Percentiles rank a stretch among this genome's conserved stretches.
These are phyloP conservation scores for Psix sp. DNA, from an alignment of 1,140 invertebrate genomes.

Conservation along the genomic window DNA sequence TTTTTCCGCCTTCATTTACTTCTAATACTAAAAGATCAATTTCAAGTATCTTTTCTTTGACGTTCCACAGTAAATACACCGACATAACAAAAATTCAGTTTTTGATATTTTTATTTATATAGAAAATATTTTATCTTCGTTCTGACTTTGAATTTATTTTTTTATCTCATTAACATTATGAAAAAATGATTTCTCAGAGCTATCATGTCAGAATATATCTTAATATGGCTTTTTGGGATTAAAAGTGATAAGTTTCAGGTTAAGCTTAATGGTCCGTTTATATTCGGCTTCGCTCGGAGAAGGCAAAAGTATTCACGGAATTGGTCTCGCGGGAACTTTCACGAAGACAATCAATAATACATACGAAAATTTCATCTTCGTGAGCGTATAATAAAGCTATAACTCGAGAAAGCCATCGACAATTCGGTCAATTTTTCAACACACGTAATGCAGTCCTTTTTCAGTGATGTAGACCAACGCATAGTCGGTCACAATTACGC, in stretches of 20 bases:
- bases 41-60: neutral
- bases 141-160: no score
- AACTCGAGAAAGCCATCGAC: constrained; percentile 50
- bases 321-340: constrained; percentile 26
- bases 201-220: no score
- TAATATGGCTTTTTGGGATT: no score
- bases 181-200: no score
- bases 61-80: no score
- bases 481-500: constrained; percentile 32
- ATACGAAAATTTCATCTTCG: constrained; percentile 40
- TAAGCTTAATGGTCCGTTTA: constrained; percentile 34
- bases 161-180: no score
- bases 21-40: neutral
- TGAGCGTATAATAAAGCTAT: constrained; percentile 52
- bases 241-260: no score
- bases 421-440: constrained; percentile 34
- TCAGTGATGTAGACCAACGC: constrained; percentile 39
- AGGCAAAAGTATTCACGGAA: constrained; percentile 26
- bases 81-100: no score
- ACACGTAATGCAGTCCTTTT: constrained; percentile 22
- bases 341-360: constrained; percentile 44
- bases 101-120: no score
- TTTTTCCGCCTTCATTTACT: neutral
- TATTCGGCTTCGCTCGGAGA: constrained; percentile 14
- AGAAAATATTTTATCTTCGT: no score